Conservation (phyloP, 2,113 vertebrate species). For the Trogon melanurus region DNA sequence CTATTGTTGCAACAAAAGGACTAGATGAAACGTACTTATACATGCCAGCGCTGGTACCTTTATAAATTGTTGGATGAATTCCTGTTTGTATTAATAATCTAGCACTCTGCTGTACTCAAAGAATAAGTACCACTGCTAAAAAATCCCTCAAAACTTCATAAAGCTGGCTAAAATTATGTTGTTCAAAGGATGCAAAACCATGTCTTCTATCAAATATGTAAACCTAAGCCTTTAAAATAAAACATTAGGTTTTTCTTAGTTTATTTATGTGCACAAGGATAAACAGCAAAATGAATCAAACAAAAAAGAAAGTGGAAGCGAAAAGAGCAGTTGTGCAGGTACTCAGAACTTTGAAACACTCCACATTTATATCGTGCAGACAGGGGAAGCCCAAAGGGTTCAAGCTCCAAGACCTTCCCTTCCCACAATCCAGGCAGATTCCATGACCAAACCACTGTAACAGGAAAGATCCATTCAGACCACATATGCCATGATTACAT, state of each 20-base stretch:
- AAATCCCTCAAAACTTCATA: not conserved
- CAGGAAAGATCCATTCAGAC: not conserved
- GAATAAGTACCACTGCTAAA: not conserved
- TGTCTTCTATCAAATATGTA: not conserved
- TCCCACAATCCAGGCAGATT: not conserved
- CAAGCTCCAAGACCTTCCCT: not conserved
- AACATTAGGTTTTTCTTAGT: not conserved
- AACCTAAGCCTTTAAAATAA: not conserved
- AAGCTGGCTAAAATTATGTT: not conserved
- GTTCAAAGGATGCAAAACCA: not conserved
- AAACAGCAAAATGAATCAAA: not conserved
- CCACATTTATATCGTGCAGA: not conserved
- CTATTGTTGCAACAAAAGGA: not conserved
- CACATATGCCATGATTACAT: not conserved
- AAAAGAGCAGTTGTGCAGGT: not conserved
- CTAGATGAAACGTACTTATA: not conserved
- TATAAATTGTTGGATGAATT: not conserved
- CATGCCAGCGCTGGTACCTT: not conserved
- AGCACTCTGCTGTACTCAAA: not conserved
- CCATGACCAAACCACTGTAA: not conserved
- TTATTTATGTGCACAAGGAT: not conserved
- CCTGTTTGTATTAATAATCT: not conserved
- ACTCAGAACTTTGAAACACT: not conserved
- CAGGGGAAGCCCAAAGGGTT: not conserved
- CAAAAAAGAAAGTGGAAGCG: not conserved